phyloP scores from a whole-genome alignment of 2,797 vertebrate species.

The Botia almorhae region DNA sequence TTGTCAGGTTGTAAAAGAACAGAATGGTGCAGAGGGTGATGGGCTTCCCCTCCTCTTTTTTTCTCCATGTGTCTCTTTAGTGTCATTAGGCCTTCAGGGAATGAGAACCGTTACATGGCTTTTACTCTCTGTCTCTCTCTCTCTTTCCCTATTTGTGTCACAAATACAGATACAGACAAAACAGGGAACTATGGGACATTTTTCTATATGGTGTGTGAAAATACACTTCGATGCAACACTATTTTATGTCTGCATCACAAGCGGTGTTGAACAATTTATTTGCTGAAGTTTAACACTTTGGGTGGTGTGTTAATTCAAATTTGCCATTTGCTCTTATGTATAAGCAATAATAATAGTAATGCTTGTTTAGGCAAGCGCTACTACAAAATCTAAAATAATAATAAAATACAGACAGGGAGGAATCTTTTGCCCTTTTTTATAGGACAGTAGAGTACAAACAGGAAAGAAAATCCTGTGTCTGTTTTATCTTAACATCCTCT shows the following conservation, averaged over 20 bases:
- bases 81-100: constrained; percentile 73
- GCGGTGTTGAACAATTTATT: too few species aligned
- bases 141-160: too few species aligned
- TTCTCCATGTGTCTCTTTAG: constrained; percentile 76
- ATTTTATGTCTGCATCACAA: too few species aligned
- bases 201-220: too few species aligned
- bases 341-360: neutral
- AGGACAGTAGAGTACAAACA: too few species aligned
- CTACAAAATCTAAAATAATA: neutral
- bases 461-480: too few species aligned
- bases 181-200: too few species aligned
- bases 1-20: constrained; percentile 88
- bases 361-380: constrained; percentile 13
- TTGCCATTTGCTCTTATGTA: neutral
- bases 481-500: too few species aligned
- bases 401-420: constrained; percentile 30
- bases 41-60: constrained; percentile 59
- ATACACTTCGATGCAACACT: too few species aligned
- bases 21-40: constrained; percentile 75
- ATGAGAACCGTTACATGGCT: constrained; percentile 70
- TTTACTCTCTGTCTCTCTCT: constrained; percentile 41
- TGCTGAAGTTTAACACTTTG: too few species aligned
- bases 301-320: too few species aligned
- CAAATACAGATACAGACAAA: too few species aligned
- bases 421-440: constrained; percentile 20